Evolutionary conservation across 2,797 vertebrate genomes (phyloP), one percentile per base, ranked within the genome.

Genomic region (Myoxocephalus aenaeus): DNA sequence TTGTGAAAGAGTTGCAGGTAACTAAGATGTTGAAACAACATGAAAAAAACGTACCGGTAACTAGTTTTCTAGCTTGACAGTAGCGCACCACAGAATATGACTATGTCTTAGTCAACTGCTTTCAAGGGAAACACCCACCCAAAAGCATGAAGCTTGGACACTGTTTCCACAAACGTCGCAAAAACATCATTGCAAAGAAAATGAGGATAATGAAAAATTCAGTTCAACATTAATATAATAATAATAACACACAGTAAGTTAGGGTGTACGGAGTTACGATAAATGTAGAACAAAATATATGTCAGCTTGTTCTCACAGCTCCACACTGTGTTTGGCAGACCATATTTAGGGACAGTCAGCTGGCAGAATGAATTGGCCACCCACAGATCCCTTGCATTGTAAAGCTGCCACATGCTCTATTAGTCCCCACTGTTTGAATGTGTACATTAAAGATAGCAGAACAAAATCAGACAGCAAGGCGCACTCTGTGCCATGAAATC

Each of bases 351-450:
- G 63, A 85, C 70, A 85, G 81, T 88, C 77, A 85, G 85, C 83
- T 90, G 82, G 83, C 82, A 87, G 82, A 90, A 80, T 86, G 81
- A 86, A 78, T 82, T 68, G 88, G 79, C 90, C 89, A 86, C 92
- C 91, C 90, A 87, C 87, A 87, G 89, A 89, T 88, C 79, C 80
- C 74, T 73, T 83, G 86, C 89, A 91, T 93, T 94, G 91, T 93
- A 91, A 92, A 93, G 87, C 91, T 92, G 92, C 92, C 86, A 84
- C 89, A 93, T 93, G 93, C 88, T 93, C 91, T 93, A 91, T 92
- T 93, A 93, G 89, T 81, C 80, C 87, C 90, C 79, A 89, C 85
- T 87, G 91, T 82, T 92, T n/a, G 40, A 92, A 92, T 90, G 89
- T 93, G 87, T 92, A 94, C 89, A 92, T 91, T 92, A 83, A 86